Conservation (phyloP, 2,113 vertebrate species). For the Sphyrna mokarran region DNA sequence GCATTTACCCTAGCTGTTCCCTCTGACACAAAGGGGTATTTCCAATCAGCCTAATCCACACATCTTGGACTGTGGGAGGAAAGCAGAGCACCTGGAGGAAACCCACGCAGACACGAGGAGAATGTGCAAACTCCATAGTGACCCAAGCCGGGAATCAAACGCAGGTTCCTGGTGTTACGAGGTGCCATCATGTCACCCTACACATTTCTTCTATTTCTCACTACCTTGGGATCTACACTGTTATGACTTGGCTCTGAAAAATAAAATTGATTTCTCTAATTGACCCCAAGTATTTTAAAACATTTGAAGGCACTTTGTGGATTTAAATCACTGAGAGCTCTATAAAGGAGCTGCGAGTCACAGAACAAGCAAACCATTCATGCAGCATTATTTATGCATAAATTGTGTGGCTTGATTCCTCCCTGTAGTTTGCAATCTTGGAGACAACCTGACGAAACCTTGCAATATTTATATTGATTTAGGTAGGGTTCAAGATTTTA, state of each 20-base stretch:
- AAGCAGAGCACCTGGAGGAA: too few species aligned
- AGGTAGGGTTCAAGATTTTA: background rate
- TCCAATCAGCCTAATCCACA: too few species aligned
- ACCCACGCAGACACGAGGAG: too few species aligned
- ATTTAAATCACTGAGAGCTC: background rate
- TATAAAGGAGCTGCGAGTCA: background rate
- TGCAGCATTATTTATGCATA: background rate
- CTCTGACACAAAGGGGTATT: too few species aligned
- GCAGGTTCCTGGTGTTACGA: too few species aligned
- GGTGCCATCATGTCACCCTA: too few species aligned
- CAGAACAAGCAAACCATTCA: background rate
- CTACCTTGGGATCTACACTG: background rate
- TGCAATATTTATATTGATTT: background rate
- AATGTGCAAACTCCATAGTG: too few species aligned
- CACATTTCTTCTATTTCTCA: background rate
- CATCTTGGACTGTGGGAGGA: too few species aligned
- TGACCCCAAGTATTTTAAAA: background rate
- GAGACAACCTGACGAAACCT: background rate
- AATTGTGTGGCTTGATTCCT: background rate
- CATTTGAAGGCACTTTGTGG: background rate
- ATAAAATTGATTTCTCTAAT: background rate
- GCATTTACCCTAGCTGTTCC: too few species aligned
- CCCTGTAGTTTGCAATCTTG: background rate
- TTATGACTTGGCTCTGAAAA: too few species aligned
- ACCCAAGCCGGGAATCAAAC: too few species aligned